Conservation (phyloP, 2,888 invertebrate genomes). For the Leptogaster cylindrica region DNA sequence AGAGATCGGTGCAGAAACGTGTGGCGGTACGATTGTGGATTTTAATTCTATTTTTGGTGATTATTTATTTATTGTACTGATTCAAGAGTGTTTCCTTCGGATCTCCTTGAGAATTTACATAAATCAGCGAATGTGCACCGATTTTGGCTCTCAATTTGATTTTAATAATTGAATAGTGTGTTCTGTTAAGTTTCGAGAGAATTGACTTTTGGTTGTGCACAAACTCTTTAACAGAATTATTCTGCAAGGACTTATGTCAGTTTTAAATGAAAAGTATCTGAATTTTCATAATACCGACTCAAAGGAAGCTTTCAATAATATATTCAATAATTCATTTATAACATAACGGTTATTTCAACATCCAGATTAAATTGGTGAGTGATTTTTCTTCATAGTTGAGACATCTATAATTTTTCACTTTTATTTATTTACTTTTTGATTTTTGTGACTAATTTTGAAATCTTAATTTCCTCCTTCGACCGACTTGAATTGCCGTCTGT, state of each 20-base stretch:
- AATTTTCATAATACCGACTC: constrained; percentile 58
- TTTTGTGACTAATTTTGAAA: too few relatives aligned
- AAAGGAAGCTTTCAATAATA: constrained; percentile 56
- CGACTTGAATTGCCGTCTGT: not conserved
- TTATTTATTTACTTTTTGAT: too few relatives aligned
- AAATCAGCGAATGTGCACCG: constrained; percentile 49
- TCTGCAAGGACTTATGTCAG: constrained; percentile 60
- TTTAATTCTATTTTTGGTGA: constrained; percentile 28
- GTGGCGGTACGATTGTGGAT: not conserved
- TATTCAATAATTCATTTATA: constrained; percentile 60
- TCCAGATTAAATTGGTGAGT: constrained; percentile 30
- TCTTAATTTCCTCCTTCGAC: not conserved
- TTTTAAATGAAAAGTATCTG: constrained; percentile 57
- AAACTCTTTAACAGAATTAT: constrained; percentile 41
- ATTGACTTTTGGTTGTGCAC: not conserved
- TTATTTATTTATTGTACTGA: constrained; percentile 5
- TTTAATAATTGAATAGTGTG: constrained; percentile 20
- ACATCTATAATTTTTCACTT: too few relatives aligned
- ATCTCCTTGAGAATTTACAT: not conserved
- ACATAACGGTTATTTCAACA: constrained; percentile 57
- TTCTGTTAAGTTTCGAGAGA: constrained; percentile 9
- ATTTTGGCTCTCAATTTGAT: constrained; percentile 33
- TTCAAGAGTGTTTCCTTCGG: not conserved
- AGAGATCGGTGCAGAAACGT: constrained; percentile 1
- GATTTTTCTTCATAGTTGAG: too few relatives aligned